Evolutionary conservation across 2,888 invertebrate genomes (phyloP), one percentile per base, ranked within the genome.

Genomic region (Drymonia ruficornis): DNA sequence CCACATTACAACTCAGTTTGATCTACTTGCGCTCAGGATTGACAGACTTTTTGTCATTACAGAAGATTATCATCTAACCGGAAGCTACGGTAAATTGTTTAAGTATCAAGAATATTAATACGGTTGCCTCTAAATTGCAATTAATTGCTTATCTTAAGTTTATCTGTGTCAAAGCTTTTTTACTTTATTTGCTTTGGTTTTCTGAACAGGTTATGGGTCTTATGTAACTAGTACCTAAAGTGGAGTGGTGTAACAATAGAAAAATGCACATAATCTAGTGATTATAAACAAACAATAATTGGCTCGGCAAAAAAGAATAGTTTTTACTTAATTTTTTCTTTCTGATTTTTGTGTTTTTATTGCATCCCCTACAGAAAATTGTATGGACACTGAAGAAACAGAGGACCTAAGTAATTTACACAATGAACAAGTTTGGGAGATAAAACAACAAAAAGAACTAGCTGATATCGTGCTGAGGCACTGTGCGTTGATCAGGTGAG

Each of bases 1-100:
- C 13, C 43, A 43, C 43, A 43, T 43, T 12, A 43, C 43, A 4
- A 16, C 19, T 43, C 43, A 43, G 19, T 43, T 43, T 19, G 43
- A 43, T 19, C 13, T 43, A 11, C 43, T 43, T 19, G 43, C 43
- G 5, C 9, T 19, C 6, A 18, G 19, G 12, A 43, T 43, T 2
- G 9, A 19, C 1, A 18, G 43, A 18, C 19, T 43, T 19, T 43
- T 19, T 9, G 19, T 4, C 1, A 6, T 43, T 19, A 8, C 19
- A 16, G 18, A 15, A 1, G 19, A 43, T 12, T 11, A 11, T 13
- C 19, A 8, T 16, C 16, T 2, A 16, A 6, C 40, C 8, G 16
- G 16, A 1, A 16, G 1, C 12, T 4, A 40, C 6, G 16, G 40
- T 16, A 40, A 40, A 4, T 36, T 0, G 12, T 34, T 13, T 34